These are phyloP conservation scores for Lycocorax pyrrhopterus DNA, from an alignment of 2,113 vertebrate species.

Conservation along the genomic window DNA sequence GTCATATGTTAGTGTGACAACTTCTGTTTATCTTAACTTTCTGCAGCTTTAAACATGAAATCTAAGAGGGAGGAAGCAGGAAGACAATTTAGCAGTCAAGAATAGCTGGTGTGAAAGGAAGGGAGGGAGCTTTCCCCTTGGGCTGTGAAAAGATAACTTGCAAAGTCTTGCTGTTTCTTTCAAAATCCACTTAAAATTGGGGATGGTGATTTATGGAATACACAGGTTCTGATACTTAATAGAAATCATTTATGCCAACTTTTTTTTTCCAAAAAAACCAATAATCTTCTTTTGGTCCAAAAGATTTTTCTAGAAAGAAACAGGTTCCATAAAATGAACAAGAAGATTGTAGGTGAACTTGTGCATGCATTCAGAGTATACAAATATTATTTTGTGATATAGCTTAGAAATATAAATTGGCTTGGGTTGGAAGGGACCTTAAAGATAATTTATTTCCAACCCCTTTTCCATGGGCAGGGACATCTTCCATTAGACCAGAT, in stretches of 20 bases:
- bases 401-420: not conserved
- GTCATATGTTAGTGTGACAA: slow-evolving; percentile 33
- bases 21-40: slow-evolving; percentile 54
- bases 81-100: slow-evolving; percentile 48
- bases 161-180: not conserved
- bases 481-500: not conserved
- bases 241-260: not conserved
- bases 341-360: not conserved
- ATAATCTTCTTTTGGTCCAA: not conserved
- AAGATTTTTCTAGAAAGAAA: not conserved
- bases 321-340: not conserved
- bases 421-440: not conserved
- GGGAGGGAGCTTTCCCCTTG: slow-evolving; percentile 48
- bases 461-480: not conserved
- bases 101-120: slow-evolving; percentile 62
- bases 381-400: not conserved
- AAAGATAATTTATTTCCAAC: not conserved
- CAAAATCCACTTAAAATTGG: slow-evolving; percentile 9
- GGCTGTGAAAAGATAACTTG: slow-evolving; percentile 27
- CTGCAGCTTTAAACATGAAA: slow-evolving; percentile 36
- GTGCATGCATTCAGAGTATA: not conserved
- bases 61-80: slow-evolving; percentile 55
- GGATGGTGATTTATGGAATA: not conserved
- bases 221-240: not conserved
- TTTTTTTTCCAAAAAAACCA: not conserved